A percentile compares a stretch with the other conserved stretches of the same genome.
phyloP scores from a whole-genome alignment of 2,888 invertebrate species.

The Conus canariensis region DNA sequence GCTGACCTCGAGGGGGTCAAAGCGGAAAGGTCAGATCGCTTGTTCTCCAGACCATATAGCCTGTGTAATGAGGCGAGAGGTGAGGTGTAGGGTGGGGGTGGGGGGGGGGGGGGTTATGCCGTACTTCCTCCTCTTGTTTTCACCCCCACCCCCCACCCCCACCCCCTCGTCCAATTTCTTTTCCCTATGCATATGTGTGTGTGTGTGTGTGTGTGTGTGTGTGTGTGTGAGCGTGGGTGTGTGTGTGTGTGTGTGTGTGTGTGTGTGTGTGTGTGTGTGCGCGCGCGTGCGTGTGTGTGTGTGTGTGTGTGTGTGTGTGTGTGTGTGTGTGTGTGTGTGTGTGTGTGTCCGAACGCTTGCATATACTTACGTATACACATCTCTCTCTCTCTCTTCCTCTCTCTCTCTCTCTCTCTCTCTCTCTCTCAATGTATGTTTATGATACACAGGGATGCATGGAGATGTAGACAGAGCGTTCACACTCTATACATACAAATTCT shows the following conservation, averaged over 20 bases:
- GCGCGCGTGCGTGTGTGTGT: neutral
- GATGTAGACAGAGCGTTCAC: too few relatives aligned
- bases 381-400: neutral
- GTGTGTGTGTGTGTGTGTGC: neutral
- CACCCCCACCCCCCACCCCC: neutral
- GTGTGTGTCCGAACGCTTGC: neutral
- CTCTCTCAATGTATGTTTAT: neutral
- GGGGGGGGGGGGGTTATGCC: neutral
- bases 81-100: neutral
- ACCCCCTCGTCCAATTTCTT: neutral
- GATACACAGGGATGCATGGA: too few relatives aligned
- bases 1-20: constrained; percentile 26
- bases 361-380: too few relatives aligned
- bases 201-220: constrained; percentile 10
- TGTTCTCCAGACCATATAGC: neutral
- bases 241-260: neutral
- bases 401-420: constrained; percentile 17
- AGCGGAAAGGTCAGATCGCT: constrained; percentile 23
- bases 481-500: too few relatives aligned
- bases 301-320: neutral
- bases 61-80: neutral
- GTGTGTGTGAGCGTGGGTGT: neutral
- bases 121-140: neutral
- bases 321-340: neutral
- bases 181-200: neutral